phyloP scores from a whole-genome alignment of 2,888 invertebrate genomes.

The Amblyjoppa fuscipennis region DNA sequence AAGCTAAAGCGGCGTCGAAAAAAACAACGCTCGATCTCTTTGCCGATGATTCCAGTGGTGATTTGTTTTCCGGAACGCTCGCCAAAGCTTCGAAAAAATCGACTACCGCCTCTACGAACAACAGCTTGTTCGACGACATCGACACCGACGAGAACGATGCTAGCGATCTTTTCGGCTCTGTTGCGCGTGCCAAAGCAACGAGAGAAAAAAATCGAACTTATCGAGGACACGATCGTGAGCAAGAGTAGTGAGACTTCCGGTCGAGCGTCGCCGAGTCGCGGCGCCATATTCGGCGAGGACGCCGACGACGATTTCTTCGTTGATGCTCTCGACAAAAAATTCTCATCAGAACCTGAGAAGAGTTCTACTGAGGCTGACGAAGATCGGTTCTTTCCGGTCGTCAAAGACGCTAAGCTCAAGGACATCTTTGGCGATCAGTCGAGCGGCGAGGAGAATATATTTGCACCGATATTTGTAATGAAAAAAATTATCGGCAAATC shows the following conservation, averaged over 20 bases:
- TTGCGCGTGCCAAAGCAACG: slow-evolving; percentile 39
- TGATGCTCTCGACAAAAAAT: slow-evolving; percentile 62
- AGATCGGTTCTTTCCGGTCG: slow-evolving; percentile 59
- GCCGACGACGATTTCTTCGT: slow-evolving; percentile 71
- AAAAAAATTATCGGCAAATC: slow-evolving; percentile 73
- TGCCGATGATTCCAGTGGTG: slow-evolving; percentile 76
- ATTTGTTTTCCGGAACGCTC: slow-evolving; percentile 79
- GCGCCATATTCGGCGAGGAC: slow-evolving; percentile 71
- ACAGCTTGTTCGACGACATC: slow-evolving; percentile 78
- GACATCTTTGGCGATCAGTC: slow-evolving; percentile 81
- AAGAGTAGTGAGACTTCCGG: slow-evolving; percentile 57
- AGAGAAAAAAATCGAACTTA: slow-evolving; percentile 54
- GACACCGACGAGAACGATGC: slow-evolving; percentile 76
- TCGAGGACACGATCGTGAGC: slow-evolving; percentile 36
- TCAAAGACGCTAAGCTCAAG: slow-evolving; percentile 74
- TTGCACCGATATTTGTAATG: slow-evolving; percentile 61
- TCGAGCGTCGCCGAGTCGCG: slow-evolving; percentile 63
- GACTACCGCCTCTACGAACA: slow-evolving; percentile 73
- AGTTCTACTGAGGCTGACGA: slow-evolving; percentile 53
- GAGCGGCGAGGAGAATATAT: slow-evolving; percentile 81
- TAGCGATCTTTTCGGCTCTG: slow-evolving; percentile 75
- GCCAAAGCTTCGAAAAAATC: slow-evolving; percentile 75
- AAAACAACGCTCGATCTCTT: slow-evolving; percentile 77
- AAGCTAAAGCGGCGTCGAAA: slow-evolving; percentile 63
- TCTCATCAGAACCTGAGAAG: slow-evolving; percentile 68